Evolutionary conservation across 2,797 vertebrate species (phyloP).

Genomic region (Nannoperca obscura): DNA sequence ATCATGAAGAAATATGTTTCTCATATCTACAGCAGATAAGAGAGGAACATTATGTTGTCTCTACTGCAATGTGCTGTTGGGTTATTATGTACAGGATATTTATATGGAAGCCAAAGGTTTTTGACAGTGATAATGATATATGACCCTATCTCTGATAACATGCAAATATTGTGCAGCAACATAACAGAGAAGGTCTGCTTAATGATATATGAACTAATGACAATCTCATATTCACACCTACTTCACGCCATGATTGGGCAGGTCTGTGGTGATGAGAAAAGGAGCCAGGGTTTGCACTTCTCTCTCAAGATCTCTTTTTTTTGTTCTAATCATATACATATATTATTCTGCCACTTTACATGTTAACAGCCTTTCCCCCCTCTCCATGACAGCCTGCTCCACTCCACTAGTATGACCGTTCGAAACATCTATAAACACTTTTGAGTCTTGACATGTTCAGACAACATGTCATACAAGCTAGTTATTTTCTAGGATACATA

Average conservation of each 20-base stretch:
- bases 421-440: neutral
- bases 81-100: slow-evolving; percentile 27
- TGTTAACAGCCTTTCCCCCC: neutral
- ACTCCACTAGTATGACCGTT: no score
- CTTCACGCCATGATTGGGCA: neutral
- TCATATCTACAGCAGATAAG: slow-evolving; percentile 40
- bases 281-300: neutral
- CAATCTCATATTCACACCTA: neutral
- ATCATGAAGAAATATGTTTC: slow-evolving; percentile 27
- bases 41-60: slow-evolving; percentile 17
- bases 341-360: neutral
- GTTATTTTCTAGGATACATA: neutral
- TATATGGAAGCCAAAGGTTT: slow-evolving; percentile 31
- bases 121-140: slow-evolving; percentile 43
- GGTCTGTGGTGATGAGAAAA: neutral
- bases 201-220: slow-evolving; percentile 42
- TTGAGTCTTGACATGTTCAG: neutral
- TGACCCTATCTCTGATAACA: slow-evolving; percentile 25
- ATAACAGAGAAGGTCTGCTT: neutral
- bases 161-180: slow-evolving; percentile 2
- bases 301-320: neutral
- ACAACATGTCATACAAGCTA: neutral
- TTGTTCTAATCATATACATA: neutral
- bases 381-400: neutral
- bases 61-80: slow-evolving; percentile 6